Evolutionary conservation across 2,113 vertebrate genomes (phyloP), one percentile per base, ranked within the genome.

Genomic region (Poeciliopsis prolifica): DNA sequence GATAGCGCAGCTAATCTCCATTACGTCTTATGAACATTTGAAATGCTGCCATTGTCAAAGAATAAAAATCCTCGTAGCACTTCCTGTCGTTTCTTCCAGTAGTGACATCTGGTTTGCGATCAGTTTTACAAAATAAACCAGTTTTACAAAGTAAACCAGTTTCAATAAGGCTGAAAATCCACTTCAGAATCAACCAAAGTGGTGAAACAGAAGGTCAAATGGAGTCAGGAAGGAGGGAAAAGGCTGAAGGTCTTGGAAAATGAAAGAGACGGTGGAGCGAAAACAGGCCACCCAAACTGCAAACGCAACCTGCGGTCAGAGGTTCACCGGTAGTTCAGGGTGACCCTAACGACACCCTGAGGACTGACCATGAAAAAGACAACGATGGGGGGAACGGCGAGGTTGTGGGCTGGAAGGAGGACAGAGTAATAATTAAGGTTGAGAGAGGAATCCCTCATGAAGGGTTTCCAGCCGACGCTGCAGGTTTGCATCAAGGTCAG

Each of bases 271-370:
- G 33, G 74, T 74, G 70, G 67, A 81, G 75, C 1, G 42, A 67
- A 68, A 72, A 71, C 58, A 69, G 90, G 68, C 87, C 90, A 89
- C 88, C 84, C 87, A 91, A 76, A 70, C 80, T 62, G 72, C 60
- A 17, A 72, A 68, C 22, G 73, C 83, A 58, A 60, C 40, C 68
- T 74, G 75, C 74, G 86, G 90, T 86, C 90, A 87, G 82, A 77
- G 75, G 90, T 82, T 92, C 90, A 89, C 82, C 74, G 79, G 82
- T 79, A 90, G 90, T 87, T 90, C 90, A 83, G 17, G 5, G 40
- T 87, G 80, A 87, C 89, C 87, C 80, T 72, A 88, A 89, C 82
- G 81, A 68, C 82, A 70, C 77, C 88, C 87, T 13, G 13, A 30
- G 61, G 35, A 14, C 64, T 42, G 51, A 42, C 61, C 71, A 61